Evolutionary conservation across 1,140 invertebrate genomes (phyloP).

Genomic region (Batillaria attramentaria): DNA sequence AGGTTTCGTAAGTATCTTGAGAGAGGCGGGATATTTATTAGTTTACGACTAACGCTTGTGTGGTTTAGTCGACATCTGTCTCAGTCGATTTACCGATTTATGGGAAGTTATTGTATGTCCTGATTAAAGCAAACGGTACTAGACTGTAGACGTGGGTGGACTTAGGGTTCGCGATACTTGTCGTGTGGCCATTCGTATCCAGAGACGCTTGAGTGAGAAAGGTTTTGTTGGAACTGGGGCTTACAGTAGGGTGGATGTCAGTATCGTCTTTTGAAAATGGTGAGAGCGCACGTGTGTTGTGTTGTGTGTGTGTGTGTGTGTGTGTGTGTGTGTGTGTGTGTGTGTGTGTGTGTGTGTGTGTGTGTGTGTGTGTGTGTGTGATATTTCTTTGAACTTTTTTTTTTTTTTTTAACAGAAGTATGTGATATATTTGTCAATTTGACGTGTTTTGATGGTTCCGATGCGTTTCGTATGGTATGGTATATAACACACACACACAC

Average conservation of each 20-base stretch:
- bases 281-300: background rate
- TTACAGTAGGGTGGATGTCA: background rate
- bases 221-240: background rate
- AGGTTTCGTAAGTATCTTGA: no score
- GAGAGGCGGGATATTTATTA: no score
- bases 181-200: background rate
- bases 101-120: background rate
- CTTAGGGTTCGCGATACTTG: background rate
- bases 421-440: background rate
- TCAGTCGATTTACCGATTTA: no score
- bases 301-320: background rate
- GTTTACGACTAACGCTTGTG: no score
- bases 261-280: background rate
- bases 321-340: background rate
- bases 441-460: background rate
- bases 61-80: no score
- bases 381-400: background rate
- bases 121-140: background rate
- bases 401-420: background rate
- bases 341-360: slow-evolving; percentile 16
- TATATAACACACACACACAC: background rate
- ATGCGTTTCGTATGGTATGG: background rate
- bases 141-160: background rate
- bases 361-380: background rate
- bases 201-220: background rate